Evolutionary conservation across 1,140 invertebrate genomes (phyloP), one percentile per base, ranked within the genome.

Genomic region (Nymphalis io): DNA sequence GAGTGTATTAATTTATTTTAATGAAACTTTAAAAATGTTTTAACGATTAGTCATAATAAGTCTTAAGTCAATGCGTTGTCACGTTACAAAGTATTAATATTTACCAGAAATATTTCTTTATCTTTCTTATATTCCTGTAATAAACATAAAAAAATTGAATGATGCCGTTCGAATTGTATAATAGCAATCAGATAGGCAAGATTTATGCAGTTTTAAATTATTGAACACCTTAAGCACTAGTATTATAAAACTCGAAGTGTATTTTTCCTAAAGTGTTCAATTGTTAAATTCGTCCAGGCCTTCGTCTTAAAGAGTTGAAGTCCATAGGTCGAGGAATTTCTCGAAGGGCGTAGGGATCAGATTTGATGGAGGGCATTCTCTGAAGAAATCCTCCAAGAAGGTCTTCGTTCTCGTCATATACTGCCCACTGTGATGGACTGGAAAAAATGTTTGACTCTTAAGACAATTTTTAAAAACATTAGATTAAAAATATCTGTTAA

Each of bases 301-400:
- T 64, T 72, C 82, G 72, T 79, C 78, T 84, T 12, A 78, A 77
- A 8, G 79, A 39, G 44, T 70, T 73, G 6, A 88, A 74, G 27
- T 79, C 62, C 46, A 92, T 85, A 0, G 92, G 92, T 62, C 81
- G 77, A 0, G 92, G 92, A 42, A 92, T 73, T 73, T 92, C 92
- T 57, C 82, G 84, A 5, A 91, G 77, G 0, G 90, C 88, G 60
- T 89, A 79, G 0, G 92, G 92, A 59, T 92, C 92, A 2, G 73
- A 70, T 57, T 84, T 82, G 12, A 91, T 80, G 1, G 67, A 39
- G 5, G 91, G 91, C 86, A 91, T 91, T 6, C 59, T 73, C 18
- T 84, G 72, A 8, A 80, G 82, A 3, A 81, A 48, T 27, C 65
- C 72, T 21, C 87, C 84, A 2, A 80, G 70, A n/a, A 87, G 62